A percentile compares a stretch with the other conserved stretches of the same genome.
phyloP scores from a whole-genome alignment of 2,888 invertebrate species.

The Sacculina carcini region DNA sequence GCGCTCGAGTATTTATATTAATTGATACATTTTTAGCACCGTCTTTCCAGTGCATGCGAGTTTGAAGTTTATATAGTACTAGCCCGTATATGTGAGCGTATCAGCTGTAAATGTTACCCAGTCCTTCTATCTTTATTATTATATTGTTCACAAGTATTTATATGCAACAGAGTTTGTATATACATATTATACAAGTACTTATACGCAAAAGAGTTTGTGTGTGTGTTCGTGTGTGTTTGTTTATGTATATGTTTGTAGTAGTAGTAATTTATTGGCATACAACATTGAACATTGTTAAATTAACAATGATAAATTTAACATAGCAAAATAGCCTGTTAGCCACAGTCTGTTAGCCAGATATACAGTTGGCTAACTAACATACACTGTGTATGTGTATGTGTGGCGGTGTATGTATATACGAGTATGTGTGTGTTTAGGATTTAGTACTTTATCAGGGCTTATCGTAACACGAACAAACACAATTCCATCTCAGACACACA shows the following conservation, averaged over 20 bases:
- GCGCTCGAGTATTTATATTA: no score
- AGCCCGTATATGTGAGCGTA: background rate
- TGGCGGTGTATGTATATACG: constrained; percentile 3
- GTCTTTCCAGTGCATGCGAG: no score
- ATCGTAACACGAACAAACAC: no score
- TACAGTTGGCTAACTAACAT: background rate
- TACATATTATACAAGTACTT: no score
- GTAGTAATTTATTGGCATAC: no score
- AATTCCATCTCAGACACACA: no score
- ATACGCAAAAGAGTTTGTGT: background rate
- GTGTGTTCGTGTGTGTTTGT: background rate
- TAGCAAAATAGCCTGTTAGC: background rate
- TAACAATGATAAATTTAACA: background rate
- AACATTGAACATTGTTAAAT: no score
- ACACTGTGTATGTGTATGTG: background rate
- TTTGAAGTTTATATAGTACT: no score
- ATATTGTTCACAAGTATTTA: background rate
- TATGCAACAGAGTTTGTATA: background rate
- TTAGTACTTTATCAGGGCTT: no score
- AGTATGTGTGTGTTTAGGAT: constrained; percentile 2
- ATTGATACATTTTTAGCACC: no score
- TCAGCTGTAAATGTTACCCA: background rate
- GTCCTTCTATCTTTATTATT: background rate
- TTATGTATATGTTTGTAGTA: no score
- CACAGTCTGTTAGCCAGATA: background rate